These are phyloP conservation scores for Xestia ashworthii DNA, from an alignment of 2,888 invertebrate species.

Conservation along the genomic window DNA sequence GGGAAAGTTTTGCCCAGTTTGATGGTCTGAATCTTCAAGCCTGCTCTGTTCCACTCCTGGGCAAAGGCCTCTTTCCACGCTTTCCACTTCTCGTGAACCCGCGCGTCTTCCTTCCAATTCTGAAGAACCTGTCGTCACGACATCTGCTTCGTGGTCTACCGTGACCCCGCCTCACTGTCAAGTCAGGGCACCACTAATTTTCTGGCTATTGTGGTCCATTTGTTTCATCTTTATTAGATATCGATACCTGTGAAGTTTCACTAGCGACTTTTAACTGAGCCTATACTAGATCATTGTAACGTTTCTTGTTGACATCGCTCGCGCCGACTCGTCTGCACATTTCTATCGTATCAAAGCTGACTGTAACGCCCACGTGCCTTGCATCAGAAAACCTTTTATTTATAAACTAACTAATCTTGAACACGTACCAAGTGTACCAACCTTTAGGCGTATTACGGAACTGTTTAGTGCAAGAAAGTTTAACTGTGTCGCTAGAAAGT, in stretches of 20 bases:
- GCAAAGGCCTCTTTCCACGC: too few relatives aligned
- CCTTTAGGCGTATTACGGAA: constrained; percentile 32
- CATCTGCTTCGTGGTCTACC: too few relatives aligned
- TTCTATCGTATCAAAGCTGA: constrained; percentile 21
- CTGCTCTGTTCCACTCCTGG: too few relatives aligned
- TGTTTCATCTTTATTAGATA: background rate
- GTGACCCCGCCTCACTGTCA: too few relatives aligned
- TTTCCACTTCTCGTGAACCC: too few relatives aligned
- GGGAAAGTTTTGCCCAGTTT: background rate
- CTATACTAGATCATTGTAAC: background rate
- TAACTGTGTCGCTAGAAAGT: constrained; percentile 51
- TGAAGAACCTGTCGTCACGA: too few relatives aligned
- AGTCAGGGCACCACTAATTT: too few relatives aligned
- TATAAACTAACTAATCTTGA: constrained; percentile 50
- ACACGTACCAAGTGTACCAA: constrained; percentile 46
- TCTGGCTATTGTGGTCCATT: too few relatives aligned
- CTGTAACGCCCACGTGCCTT: constrained; percentile 47
- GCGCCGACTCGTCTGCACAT: constrained; percentile 16
- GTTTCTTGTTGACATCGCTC: background rate
- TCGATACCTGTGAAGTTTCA: background rate
- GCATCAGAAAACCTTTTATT: constrained; percentile 56
- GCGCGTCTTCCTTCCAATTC: too few relatives aligned
- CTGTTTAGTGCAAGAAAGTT: constrained; percentile 50
- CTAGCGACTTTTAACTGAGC: background rate
- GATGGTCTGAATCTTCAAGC: background rate